Base-by-base conservation (phyloP, 2,888 invertebrate genomes). In the Ectemnius lituratus region DNA sequence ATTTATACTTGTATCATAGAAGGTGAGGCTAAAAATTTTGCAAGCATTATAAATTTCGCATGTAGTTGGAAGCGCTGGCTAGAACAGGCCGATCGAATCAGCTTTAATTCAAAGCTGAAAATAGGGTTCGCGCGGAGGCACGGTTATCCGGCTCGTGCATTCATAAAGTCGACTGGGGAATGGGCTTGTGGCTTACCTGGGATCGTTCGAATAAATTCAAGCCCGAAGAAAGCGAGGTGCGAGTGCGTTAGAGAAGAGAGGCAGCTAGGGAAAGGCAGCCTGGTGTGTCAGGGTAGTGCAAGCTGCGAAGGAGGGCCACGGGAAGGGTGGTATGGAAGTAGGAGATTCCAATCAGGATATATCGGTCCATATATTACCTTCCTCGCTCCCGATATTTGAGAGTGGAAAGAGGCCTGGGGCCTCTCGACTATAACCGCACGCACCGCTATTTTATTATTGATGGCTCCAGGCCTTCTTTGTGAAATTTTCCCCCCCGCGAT, bases 281-380 rank as follows among this genome's bases (percentile, higher is more conserved):
- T 23, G 23, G 23, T 23, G 23, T 23, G 23, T 23, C 23, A 60
- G 14, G 23, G n/a, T 11, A 27, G 46, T 14, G 46, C n/a, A 67
- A 49, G 52, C 20, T 28, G 69, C 52, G 68, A 27, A 20, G 27
- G 52, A 23, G 47, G 28, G 59, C 61, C 49, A 46, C 2, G 13
- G 23, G 56, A 18, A 45, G 66, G 47, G 8, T 70, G 47, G 47
- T n/a, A 52, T 57, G 56, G 61, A 62, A 69, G 58, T 52, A 73
- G 23, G 68, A 78, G 69, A 78, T 79, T 79, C 68, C 75, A 79
- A 79, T 78, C 78, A 75, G 67, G 66, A 79, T 79, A 73, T 78
- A 75, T 73, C 76, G 71, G 62, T 73, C 61, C 76, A 79, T 79
- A 79, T 76, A 72, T 80, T 80, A 79, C 66, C 60, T 20, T 66